phyloP scores from a whole-genome alignment of 2,113 vertebrate species.

The Urocolius indicus region DNA sequence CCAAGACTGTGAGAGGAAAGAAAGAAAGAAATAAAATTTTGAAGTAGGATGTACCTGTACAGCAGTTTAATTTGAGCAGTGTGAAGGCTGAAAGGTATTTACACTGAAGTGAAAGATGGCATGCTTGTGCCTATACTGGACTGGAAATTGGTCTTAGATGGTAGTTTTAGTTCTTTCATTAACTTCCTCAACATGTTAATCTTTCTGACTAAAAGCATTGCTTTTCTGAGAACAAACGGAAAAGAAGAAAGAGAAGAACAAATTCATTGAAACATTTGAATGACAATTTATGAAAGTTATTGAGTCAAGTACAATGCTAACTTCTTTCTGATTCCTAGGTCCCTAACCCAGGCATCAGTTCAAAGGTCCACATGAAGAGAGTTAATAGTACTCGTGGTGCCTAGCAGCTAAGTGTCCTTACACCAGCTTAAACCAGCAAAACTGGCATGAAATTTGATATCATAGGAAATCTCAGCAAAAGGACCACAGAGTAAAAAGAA shows the following conservation, averaged over 20 bases:
- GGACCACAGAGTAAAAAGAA: not conserved
- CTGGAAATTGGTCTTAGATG: not conserved
- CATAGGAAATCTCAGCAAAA: not conserved
- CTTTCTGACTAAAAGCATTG: not conserved
- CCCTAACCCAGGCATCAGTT: not conserved
- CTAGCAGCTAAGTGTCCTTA: not conserved
- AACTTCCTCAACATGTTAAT: not conserved
- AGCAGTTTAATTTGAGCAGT: not conserved
- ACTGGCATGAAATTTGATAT: not conserved
- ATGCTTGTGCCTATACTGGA: not conserved
- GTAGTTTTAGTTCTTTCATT: not conserved
- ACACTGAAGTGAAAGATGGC: not conserved
- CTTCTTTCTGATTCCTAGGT: not conserved
- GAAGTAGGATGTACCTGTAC: not conserved
- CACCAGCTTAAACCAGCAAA: not conserved
- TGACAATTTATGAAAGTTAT: not conserved
- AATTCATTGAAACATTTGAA: not conserved
- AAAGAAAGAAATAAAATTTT: not conserved
- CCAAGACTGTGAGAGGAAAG: not conserved
- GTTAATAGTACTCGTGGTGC: not conserved
- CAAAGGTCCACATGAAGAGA: rapidly evolving
- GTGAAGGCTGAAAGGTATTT: not conserved
- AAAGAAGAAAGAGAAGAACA: not conserved
- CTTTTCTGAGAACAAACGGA: not conserved
- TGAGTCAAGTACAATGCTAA: not conserved